Conservation (phyloP, 2,797 vertebrate species). For the Sebastolobus alascanus region DNA sequence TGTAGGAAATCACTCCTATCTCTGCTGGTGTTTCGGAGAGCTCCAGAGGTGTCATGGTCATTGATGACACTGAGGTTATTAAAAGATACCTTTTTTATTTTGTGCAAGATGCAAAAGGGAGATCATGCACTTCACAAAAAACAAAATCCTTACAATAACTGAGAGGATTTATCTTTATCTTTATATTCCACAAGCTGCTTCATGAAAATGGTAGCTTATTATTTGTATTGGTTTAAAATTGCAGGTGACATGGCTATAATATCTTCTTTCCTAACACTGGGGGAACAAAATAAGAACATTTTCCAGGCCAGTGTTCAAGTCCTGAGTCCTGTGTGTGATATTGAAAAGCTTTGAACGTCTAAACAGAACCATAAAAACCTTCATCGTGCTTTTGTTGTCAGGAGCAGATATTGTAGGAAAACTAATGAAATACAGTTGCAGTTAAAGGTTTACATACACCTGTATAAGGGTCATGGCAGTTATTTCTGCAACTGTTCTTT, state of each 20-base stretch:
- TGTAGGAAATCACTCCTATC: not conserved
- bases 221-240: not conserved
- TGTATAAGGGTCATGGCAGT: not conserved
- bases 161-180: too few relatives aligned
- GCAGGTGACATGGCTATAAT: not conserved
- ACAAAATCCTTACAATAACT: too few relatives aligned
- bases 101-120: not conserved
- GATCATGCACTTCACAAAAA: too few relatives aligned
- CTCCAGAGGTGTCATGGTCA: not conserved
- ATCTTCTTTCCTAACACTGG: not conserved
- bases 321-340: too few relatives aligned
- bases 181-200: not conserved
- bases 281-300: not conserved
- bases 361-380: not conserved
- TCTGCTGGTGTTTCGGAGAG: not conserved
- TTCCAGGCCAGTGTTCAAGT: too few relatives aligned
- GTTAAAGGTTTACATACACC: not conserved
- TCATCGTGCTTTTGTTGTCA: not conserved
- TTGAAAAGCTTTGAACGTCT: too few relatives aligned
- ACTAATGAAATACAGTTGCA: not conserved
- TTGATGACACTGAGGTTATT: not conserved
- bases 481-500: not conserved
- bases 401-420: not conserved
- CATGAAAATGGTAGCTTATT: not conserved
- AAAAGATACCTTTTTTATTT: not conserved